Evolutionary conservation across 2,113 vertebrate genomes (phyloP), one percentile per base, ranked within the genome.

Genomic region (Cynoglossus semilaevis): DNA sequence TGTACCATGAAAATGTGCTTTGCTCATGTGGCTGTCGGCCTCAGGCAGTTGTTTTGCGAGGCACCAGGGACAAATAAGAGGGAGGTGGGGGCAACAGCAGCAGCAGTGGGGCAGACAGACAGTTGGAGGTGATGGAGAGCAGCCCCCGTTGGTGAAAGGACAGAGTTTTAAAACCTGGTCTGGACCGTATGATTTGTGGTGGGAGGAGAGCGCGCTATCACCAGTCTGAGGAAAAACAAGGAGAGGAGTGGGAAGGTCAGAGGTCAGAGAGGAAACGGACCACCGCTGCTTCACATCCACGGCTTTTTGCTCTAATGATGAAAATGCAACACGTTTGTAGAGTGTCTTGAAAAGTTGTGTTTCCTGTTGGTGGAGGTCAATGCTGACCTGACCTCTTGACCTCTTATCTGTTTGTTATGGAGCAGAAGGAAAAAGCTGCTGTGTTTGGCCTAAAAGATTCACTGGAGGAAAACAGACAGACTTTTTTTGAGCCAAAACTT

Each of bases 151-250:
- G 41, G 35, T 5, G 51, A 68, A 55, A 47, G 8, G 44, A 53
- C 11, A 41, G 8, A 45, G 44, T 40, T 57, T 19, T 50, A 6
- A 14, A 8, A 40, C 1, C 22, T 4, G 22, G 22, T 2, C 22
- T 29, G 22, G 22, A 29, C 22, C 22, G 6, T 6, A 14, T 54
- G 14, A 12, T 12, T 63, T 13, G 42, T 42, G 63, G 52, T 43
- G 35, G 56, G 59, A 71, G 63, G 40, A 67, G 58, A 73, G 35
- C 58, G 16, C 62, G 16, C 75, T 77, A 75, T 77, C 51, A 61
- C 16, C 45, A 58, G 19, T 73, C 37, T 49, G 36, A 70, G 65
- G 47, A 63, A 73, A 68, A 82, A 63, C 38, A 13, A 59, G 37
- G 4, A 61, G 44, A 50, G 10, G 44, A 66, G 35, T 47, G 44